These are phyloP conservation scores for Pachyuromys duprasi DNA, from an alignment of 2,797 vertebrate genomes.

Conservation along the genomic window DNA sequence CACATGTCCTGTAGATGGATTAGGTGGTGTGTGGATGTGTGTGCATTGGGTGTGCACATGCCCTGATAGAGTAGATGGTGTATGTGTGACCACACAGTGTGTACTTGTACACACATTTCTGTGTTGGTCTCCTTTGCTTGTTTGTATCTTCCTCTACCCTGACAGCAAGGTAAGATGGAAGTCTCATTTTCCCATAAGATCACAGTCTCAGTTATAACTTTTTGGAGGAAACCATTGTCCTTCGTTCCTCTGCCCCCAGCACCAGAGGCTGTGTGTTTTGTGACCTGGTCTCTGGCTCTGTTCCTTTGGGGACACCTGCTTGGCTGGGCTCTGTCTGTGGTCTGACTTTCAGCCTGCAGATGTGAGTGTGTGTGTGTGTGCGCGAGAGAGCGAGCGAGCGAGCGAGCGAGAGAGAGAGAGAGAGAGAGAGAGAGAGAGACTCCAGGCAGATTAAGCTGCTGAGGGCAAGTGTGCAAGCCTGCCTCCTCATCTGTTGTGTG, in stretches of 20 bases:
- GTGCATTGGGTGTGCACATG: background rate
- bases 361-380: background rate
- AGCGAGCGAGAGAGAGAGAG: too few relatives aligned
- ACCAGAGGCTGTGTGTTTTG: background rate
- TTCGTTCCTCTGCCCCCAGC: background rate
- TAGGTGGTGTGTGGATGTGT: background rate
- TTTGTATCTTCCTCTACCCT: background rate
- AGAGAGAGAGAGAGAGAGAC: background rate
- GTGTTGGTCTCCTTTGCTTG: background rate
- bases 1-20: background rate
- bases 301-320: background rate
- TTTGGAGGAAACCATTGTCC: background rate
- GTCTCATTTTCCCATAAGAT: background rate
- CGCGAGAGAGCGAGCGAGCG: too few relatives aligned
- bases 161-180: too few relatives aligned
- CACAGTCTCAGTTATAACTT: background rate
- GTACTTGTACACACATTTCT: background rate
- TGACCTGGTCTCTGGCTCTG: background rate
- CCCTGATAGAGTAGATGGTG: background rate
- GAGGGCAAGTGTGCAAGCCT: background rate
- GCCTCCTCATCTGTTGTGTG: background rate
- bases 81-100: background rate
- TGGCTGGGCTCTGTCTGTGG: background rate
- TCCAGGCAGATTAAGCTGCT: background rate
- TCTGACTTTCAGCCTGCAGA: constrained; percentile 25